Percentiles rank a stretch among this genome's conserved stretches.
phyloP scores from a whole-genome alignment of 2,888 invertebrate species.

The Trissolcus japonicus region DNA sequence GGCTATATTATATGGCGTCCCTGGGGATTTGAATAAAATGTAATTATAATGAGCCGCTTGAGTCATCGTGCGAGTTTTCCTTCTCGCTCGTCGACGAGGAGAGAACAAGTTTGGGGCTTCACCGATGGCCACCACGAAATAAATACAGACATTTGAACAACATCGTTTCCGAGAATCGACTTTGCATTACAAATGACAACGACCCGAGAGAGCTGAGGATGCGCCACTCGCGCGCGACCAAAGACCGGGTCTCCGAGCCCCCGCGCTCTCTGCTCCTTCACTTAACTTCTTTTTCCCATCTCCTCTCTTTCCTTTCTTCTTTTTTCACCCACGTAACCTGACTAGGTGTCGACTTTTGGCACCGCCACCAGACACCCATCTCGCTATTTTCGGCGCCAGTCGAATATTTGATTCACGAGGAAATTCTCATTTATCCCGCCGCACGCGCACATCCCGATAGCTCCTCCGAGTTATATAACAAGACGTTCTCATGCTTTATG shows the following conservation, averaged over 20 bases:
- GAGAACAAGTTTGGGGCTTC: slow-evolving; percentile 59
- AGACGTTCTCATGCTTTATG: slow-evolving; percentile 3
- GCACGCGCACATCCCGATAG: slow-evolving; percentile 28
- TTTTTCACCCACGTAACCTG: slow-evolving; percentile 60
- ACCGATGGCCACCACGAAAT: slow-evolving; percentile 57
- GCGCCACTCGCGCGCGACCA: slow-evolving; percentile 54
- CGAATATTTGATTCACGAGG: slow-evolving; percentile 39
- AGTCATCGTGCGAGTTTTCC: slow-evolving; percentile 46
- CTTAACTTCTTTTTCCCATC: slow-evolving; percentile 2
- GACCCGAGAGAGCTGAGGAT: slow-evolving; percentile 57
- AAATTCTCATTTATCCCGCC: slow-evolving; percentile 29
- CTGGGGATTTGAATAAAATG: slow-evolving; percentile 57
- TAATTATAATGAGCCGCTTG: slow-evolving; percentile 55
- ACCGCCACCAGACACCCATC: slow-evolving; percentile 56
- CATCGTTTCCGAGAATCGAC: slow-evolving; percentile 65
- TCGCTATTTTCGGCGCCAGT: slow-evolving; percentile 61
- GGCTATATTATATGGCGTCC: slow-evolving; percentile 57
- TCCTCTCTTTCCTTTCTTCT: slow-evolving; percentile 27
- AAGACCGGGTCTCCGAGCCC: slow-evolving; percentile 33
- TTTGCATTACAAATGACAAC: slow-evolving; percentile 70
- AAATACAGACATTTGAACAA: slow-evolving; percentile 58
- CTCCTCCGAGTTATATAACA: slow-evolving; percentile 23
- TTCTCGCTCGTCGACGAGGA: slow-evolving; percentile 52
- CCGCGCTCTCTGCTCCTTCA: slow-evolving; percentile 5
- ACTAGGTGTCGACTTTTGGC: slow-evolving; percentile 50